Percentiles rank a stretch among this genome's conserved stretches.
Conservation (phyloP, 1,140 invertebrate genomes). For the Pinna nobilis region DNA sequence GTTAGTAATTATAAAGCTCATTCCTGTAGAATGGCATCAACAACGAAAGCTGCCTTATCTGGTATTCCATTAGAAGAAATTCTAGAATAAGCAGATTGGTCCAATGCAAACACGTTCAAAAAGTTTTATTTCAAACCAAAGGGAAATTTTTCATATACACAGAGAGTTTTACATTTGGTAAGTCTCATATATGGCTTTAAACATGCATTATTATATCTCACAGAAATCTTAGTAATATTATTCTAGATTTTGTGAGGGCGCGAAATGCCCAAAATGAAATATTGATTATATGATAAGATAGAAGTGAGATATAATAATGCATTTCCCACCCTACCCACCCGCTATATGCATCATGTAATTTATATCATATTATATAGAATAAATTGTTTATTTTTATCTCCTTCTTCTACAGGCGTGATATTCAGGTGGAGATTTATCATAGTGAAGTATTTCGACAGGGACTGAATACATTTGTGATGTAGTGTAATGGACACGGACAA, state of each 20-base stretch:
- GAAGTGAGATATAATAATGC: no score
- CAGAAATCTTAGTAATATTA: neutral
- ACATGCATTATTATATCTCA: conserved; percentile 29
- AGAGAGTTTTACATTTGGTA: neutral
- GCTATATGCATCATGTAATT: no score
- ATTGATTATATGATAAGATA: no score
- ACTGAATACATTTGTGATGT: no score
- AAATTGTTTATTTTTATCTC: no score
- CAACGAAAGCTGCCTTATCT: neutral
- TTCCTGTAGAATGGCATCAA: conserved; percentile 12
- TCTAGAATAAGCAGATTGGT: conserved; percentile 25
- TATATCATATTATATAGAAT: no score
- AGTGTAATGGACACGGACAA: no score
- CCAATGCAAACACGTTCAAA: neutral
- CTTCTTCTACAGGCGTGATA: no score
- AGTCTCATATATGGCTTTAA: conserved; percentile 11
- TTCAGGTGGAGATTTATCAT: no score
- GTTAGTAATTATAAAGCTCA: conserved; percentile 11
- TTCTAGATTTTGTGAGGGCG: conserved; percentile 9
- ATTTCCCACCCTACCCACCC: no score
- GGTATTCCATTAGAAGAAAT: conserved; percentile 21
- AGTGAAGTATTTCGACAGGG: no score
- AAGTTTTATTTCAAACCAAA: conserved; percentile 2
- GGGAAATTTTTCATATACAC: neutral
- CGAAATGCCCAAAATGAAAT: conserved; percentile 9